Evolutionary conservation across 2,888 invertebrate genomes (phyloP), one percentile per base, ranked within the genome.

Genomic region (Portevinia maculata): DNA sequence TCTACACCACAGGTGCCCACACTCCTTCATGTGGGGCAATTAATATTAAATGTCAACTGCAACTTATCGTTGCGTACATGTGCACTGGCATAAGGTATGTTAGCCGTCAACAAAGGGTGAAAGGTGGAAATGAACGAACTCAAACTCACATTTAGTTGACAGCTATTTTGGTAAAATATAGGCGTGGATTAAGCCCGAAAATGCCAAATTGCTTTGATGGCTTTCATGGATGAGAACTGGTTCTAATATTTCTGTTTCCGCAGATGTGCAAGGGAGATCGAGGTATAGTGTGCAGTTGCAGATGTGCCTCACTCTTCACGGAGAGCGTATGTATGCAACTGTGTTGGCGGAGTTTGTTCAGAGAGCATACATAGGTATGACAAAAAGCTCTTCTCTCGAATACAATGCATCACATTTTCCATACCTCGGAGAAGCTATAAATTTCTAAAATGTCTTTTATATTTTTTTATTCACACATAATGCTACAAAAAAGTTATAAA

Each of bases 161-260:
- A 70, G 50, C 17, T 28, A 41, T 39, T 52, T 34, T 44, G 28
- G 13, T 73, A 44, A 62, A 73, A 62, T 73, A 62, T 62, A 73
- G 73, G 73, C 73, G 73, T 62, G 71, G 71, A 71, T 71, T 71
- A 34, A 62, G 53, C 44, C 62, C 71, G 13, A 48, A 55, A 70
- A 46, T 53, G 60, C 52, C 70, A 60, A 70, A 60, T 52, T 50
- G 30, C 30, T 28, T 50, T 48, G 70, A 59, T 39, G 50, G 41
- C 19, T 13, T 52, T 28, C 60, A 71, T 59, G 48, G 55, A 13
- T 24, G 37, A 13, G 17, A 55, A 57, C 50, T 41, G 52, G 41
- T 15, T 69, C 13, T 34, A 17, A 4, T 37, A 44, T 46, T 46
- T 57, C 8, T 39, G 59, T 30, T 39, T n/a, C 52, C 60, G 24